Base-by-base conservation (phyloP, 2,113 vertebrate species). In the Halcyon senegalensis region DNA sequence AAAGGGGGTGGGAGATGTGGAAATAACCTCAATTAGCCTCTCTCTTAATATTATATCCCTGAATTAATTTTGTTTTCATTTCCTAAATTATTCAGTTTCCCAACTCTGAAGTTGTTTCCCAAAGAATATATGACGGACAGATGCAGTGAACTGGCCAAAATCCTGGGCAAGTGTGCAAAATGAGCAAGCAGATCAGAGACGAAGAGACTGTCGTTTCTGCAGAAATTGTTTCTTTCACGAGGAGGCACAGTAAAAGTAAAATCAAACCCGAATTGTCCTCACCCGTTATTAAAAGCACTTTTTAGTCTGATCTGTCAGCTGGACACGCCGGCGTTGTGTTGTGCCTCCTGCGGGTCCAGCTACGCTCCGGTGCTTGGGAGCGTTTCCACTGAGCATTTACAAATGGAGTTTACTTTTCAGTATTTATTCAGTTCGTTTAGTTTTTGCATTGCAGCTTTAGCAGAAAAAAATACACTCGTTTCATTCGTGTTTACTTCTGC, bases 401-500 rank as follows among this genome's bases (percentile, higher is more conserved):
- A 62, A 89, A 37, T 23, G 15, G 43, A 67, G 28, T 59, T 92
- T 69, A 37, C 73, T 89, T 72, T 48, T 66, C 77, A 58, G 43
- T 84, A 86, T 94, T 94, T 88, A 75, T 81, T 69, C 64, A 33
- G 0, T 23, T 25, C 11, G 77, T 89, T 97, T 78, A 82, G 90
- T 18, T 89, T 94, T 55, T 76, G 37, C 80, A 14, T 12, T 89
- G 91, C 66, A 53, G 35, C 63, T 94, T 27, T 44, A 83, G 68
- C 86, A 92, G 81, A 58, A 81, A 63, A 63, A 93, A 91, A 80
- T 84, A 73, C 51, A 37, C 86, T 69, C 0, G 0, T 84, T 82
- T n/a, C 3, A 0, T 68, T 77, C 8, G 37, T 96, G 92, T 96
- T 94, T 96, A 89, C 74, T 96, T 89, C 58, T 92, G 69, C 92